phyloP scores from a whole-genome alignment of 2,888 invertebrate species.

The Acanthococcus lagerstroemiae region DNA sequence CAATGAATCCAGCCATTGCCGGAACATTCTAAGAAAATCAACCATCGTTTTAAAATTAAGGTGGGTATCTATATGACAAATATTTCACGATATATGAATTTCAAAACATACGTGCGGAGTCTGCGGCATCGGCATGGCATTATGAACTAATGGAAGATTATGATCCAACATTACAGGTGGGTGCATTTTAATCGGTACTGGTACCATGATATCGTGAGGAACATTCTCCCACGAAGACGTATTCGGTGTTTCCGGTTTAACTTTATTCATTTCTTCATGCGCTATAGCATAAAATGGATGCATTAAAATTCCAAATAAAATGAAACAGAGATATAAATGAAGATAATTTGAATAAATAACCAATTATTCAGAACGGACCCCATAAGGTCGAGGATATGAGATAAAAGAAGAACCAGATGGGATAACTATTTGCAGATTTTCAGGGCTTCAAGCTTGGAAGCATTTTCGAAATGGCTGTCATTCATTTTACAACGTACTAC shows the following conservation, averaged over 20 bases:
- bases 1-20: conserved; percentile 40
- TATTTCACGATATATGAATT: background rate
- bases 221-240: conserved; percentile 43
- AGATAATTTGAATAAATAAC: too few species aligned
- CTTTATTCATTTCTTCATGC: conserved; percentile 25
- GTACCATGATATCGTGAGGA: conserved; percentile 40
- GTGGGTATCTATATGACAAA: conserved; percentile 6
- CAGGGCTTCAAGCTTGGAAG: too few species aligned
- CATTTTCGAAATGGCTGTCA: too few species aligned
- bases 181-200: conserved; percentile 44
- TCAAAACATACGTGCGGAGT: conserved; percentile 39
- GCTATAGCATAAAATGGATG: too few species aligned
- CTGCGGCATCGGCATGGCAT: conserved; percentile 40
- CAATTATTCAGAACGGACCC: too few species aligned
- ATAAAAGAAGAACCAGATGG: too few species aligned
- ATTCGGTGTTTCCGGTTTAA: conserved; percentile 20
- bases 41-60: conserved; percentile 2
- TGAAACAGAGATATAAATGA: too few species aligned
- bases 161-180: conserved; percentile 35
- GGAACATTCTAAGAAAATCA: conserved; percentile 38
- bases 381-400: too few species aligned
- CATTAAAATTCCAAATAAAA: too few species aligned
- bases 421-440: too few species aligned
- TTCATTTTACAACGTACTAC: too few species aligned
- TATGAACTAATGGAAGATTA: conserved; percentile 31